Percentiles rank a stretch among this genome's conserved stretches.
These are phyloP conservation scores for Pimephales promelas DNA, from an alignment of 2,113 vertebrate genomes.

Conservation along the genomic window DNA sequence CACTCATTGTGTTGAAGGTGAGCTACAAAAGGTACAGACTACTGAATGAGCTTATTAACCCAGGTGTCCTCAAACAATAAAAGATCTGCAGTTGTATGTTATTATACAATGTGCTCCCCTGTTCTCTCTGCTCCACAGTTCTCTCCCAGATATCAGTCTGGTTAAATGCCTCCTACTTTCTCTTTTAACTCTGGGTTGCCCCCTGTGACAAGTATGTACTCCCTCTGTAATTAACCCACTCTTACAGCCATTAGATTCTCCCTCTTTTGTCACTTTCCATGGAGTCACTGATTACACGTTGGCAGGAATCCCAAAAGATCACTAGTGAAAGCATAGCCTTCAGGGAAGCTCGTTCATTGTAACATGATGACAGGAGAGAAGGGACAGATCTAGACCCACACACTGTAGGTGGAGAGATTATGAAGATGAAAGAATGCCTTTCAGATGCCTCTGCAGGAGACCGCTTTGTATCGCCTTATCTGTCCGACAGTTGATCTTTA, in stretches of 20 bases:
- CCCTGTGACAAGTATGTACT: constrained; percentile 17
- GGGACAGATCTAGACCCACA: not conserved
- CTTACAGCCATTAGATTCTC: constrained; percentile 16
- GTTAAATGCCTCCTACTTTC: constrained; percentile 26
- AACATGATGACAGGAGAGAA: constrained; percentile 17
- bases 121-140: constrained; percentile 17
- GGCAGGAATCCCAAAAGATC: constrained; percentile 26
- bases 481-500: not conserved
- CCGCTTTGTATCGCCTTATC: not conserved
- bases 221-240: constrained; percentile 42
- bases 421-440: constrained; percentile 8
- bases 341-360: constrained; percentile 20
- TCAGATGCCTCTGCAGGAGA: constrained; percentile 2
- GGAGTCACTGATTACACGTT: constrained; percentile 21
- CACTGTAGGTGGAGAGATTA: not conserved
- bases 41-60: not conserved
- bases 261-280: constrained; percentile 27
- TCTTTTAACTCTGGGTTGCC: constrained; percentile 31
- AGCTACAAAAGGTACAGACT: constrained; percentile 18
- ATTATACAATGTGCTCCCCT: constrained; percentile 2
- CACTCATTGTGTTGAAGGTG: constrained; percentile 19
- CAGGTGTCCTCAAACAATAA: constrained; percentile 23
- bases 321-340: not conserved
- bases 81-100: constrained; percentile 15
- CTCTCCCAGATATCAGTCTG: constrained; percentile 15